These are phyloP conservation scores for Tipula lateralis DNA, from an alignment of 2,888 invertebrate species.

Conservation along the genomic window DNA sequence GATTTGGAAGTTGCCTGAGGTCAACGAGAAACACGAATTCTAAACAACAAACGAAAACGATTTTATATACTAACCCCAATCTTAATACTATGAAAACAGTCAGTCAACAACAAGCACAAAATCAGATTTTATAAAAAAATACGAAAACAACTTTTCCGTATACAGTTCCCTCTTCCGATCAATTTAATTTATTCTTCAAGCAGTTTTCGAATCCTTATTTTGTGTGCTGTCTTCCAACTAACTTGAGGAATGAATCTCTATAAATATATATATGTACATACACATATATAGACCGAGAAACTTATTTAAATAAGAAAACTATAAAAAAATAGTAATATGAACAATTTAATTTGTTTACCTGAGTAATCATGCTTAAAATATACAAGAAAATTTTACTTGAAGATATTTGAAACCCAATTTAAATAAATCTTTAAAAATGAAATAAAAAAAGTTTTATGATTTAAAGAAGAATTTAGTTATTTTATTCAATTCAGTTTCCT, in stretches of 20 bases:
- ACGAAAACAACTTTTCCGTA: background rate
- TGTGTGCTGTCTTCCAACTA: background rate
- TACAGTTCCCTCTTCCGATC: background rate
- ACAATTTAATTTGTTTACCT: conserved; percentile 24
- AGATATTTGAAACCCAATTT: conserved; percentile 1
- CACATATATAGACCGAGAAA: background rate
- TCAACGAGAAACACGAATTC: no score
- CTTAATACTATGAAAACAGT: background rate
- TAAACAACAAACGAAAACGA: no score
- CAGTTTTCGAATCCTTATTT: background rate
- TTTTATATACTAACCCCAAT: background rate
- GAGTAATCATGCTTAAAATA: conserved; percentile 24
- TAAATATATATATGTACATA: background rate
- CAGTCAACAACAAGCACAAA: background rate
- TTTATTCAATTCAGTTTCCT: background rate
- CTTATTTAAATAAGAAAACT: background rate
- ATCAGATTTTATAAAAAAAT: conserved; percentile 6
- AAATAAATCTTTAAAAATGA: background rate
- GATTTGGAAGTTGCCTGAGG: no score
- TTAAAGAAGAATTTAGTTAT: background rate
- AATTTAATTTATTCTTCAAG: background rate
- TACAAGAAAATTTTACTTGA: background rate
- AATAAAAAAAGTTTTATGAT: background rate
- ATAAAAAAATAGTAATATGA: background rate
- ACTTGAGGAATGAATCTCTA: background rate